Percentiles rank a stretch among this genome's conserved stretches.
Conservation (phyloP, 2,888 invertebrate genomes). For the Chesias legatella region DNA sequence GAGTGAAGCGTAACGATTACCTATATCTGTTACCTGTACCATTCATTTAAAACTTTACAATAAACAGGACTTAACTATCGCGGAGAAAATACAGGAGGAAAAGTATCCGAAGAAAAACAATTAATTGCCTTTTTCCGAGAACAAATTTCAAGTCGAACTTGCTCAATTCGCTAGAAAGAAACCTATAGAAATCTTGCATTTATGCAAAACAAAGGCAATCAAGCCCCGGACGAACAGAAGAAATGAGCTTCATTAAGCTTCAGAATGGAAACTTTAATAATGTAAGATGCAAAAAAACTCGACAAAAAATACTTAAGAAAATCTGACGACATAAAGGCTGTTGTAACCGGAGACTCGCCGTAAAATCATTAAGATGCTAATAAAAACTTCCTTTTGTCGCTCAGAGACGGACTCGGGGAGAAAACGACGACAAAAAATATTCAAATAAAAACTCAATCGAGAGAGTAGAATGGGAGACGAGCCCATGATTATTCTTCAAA, state of each 20-base stretch:
- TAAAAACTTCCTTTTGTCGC: constrained; percentile 81
- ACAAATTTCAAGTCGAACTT: constrained; percentile 67
- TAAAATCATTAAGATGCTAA: constrained; percentile 82
- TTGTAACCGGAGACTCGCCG: constrained; percentile 79
- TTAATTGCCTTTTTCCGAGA: constrained; percentile 61
- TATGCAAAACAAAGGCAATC: constrained; percentile 81
- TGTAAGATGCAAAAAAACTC: constrained; percentile 80
- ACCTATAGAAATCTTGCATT: constrained; percentile 79
- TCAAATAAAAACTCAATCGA: constrained; percentile 81
- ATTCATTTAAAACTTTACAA: not conserved
- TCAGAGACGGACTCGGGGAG: constrained; percentile 70
- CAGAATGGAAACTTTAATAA: constrained; percentile 81
- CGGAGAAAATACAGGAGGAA: constrained; percentile 21
- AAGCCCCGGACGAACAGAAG: constrained; percentile 78
- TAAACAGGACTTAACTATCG: constrained; percentile 6
- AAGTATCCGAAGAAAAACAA: constrained; percentile 48
- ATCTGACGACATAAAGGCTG: constrained; percentile 81
- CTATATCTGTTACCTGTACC: not conserved
- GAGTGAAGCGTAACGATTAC: no score
- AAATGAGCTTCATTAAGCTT: constrained; percentile 81
- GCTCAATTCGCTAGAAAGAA: constrained; percentile 70
- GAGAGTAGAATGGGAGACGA: constrained; percentile 70
- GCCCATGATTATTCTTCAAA: constrained; percentile 81
- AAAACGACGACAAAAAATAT: constrained; percentile 59
- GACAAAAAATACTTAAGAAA: constrained; percentile 80